Evolutionary conservation across 1,140 invertebrate species (phyloP), one percentile per base, ranked within the genome.

Genomic region (Magallana gigas): DNA sequence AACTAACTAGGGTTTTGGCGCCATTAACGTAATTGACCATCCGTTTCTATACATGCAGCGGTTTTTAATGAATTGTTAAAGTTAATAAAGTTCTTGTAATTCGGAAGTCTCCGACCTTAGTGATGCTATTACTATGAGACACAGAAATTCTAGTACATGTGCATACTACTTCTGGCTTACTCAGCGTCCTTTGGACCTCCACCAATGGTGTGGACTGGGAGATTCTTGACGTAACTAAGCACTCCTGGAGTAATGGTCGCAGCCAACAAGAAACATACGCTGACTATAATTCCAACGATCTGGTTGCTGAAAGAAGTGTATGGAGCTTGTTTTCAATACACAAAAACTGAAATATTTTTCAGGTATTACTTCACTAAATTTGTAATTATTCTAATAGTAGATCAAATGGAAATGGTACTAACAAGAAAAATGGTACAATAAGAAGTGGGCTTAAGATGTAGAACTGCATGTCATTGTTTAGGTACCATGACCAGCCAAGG

Each of bases 401-500:
- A 48, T 48, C 36, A 48, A 48, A 48, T 48, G 2, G 0, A 14
- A 83, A 83, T 23, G 7, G 6, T 58, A 91, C 92, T 91, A 85
- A 92, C 91, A 71, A 88, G 80, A 87, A 92, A 8, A 94, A 86
- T 9, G 91, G 91, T 11, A 93, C 87, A 0, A 94, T 58, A 16
- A 97, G 93, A 0, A 97, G 94, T 14, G 97, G 96, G 0, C 96
- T 96, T 0, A 96, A 91, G 5, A 97, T 94, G 93, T 97, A 97
- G 60, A 97, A 94, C 92, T 97, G 97, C 93, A 97, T 97, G 91
- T 97, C 97, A 91, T 97, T 97, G 11, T 97, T 97, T 85, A 97
- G 95, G 93, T 97, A 97, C 97, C 97, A 97, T 1, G 96, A 96
- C 90, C 96, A 95, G 0, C 96, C 95, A 94, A 97, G 95, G 91